A percentile compares a stretch with the other conserved stretches of the same genome.
Conservation (phyloP, 2,888 invertebrate genomes). For the Catocala fraxini region DNA sequence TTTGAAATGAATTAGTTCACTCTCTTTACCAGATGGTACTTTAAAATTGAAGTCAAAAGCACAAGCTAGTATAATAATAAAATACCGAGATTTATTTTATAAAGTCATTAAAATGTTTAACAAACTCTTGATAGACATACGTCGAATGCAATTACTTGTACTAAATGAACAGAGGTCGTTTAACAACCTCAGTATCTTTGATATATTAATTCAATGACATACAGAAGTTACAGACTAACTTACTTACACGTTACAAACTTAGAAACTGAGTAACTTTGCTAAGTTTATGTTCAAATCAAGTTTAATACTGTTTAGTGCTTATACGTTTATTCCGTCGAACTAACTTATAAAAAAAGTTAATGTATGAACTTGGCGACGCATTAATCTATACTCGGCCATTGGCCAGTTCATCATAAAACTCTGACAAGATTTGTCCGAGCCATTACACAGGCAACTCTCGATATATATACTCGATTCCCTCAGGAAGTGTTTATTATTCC, state of each 20-base stretch:
- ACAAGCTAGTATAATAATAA: not conserved
- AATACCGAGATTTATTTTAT: not conserved
- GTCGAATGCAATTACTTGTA: not conserved
- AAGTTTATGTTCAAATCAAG: constrained; percentile 41
- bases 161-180: constrained; percentile 10
- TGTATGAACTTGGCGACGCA: not conserved
- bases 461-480: not conserved
- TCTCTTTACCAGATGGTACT: no score
- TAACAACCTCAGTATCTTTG: constrained; percentile 27
- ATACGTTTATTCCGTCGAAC: not conserved
- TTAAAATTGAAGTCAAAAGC: no score
- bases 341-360: not conserved
- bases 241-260: constrained; percentile 33
- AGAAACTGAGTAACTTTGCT: constrained; percentile 31
- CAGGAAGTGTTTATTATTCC: constrained; percentile 4
- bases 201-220: constrained; percentile 36
- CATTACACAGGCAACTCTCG: not conserved
- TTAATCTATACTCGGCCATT: not conserved
- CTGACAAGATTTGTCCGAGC: not conserved
- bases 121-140: not conserved
- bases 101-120: not conserved
- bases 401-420: not conserved
- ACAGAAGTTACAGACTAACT: constrained; percentile 35
- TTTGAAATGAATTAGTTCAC: no score
- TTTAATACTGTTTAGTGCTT: constrained; percentile 1